Evolutionary conservation across 2,797 vertebrate species (phyloP).

Genomic region (Kryptopterus vitreolus): DNA sequence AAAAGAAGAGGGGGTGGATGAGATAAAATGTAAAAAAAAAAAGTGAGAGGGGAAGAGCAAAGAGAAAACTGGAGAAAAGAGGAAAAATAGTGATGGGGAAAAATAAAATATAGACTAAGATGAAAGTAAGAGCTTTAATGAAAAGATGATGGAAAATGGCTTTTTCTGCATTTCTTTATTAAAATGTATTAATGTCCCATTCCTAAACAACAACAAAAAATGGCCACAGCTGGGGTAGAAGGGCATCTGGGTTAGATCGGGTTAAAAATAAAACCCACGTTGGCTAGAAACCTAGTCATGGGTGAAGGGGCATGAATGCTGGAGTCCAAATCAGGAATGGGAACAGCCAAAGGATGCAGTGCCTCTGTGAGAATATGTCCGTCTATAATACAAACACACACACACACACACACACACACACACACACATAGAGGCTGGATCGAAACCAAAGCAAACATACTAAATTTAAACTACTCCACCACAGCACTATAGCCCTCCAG

Average conservation of each 20-base stretch:
- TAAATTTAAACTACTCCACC: slow-evolving; percentile 75
- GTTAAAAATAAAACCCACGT: slow-evolving; percentile 4
- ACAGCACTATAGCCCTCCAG: slow-evolving; percentile 63
- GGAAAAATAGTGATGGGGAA: background rate
- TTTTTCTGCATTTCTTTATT: background rate
- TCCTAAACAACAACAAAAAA: too few species aligned
- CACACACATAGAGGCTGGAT: slow-evolving; percentile 58
- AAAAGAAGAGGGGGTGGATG: background rate
- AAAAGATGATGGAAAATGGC: background rate
- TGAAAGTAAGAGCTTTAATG: background rate
- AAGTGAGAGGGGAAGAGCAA: slow-evolving; percentile 24
- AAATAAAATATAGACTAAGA: background rate
- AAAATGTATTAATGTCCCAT: background rate
- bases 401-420: slow-evolving; percentile 26
- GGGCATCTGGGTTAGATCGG: background rate
- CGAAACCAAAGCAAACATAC: slow-evolving; percentile 75
- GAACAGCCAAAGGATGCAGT: slow-evolving; percentile 32
- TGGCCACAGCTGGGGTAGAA: background rate
- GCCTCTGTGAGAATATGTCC: slow-evolving; percentile 51
- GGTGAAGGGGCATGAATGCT: slow-evolving; percentile 30
- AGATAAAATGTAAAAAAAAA: background rate
- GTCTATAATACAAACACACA: slow-evolving; percentile 44
- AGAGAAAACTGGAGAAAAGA: background rate
- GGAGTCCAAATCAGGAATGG: slow-evolving; percentile 31
- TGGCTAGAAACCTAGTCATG: slow-evolving; percentile 22